phyloP scores from a whole-genome alignment of 2,113 vertebrate species.

The Clinocottus analis region DNA sequence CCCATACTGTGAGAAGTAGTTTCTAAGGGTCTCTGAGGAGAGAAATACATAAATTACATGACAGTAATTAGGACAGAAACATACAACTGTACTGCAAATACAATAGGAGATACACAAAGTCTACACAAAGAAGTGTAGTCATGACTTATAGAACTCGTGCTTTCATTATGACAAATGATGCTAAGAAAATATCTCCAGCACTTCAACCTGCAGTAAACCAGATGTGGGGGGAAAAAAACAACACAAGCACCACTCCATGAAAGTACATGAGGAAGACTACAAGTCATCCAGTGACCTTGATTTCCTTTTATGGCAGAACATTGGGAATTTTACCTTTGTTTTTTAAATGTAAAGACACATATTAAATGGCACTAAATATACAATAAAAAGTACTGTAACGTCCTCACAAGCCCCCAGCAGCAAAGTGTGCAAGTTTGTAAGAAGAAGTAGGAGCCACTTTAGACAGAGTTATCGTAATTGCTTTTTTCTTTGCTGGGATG shows the following conservation, averaged over 20 bases:
- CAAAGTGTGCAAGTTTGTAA: slow-evolving; percentile 67
- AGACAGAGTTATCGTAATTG: slow-evolving; percentile 59
- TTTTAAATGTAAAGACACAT: slow-evolving; percentile 10
- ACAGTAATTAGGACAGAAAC: slow-evolving; percentile 16
- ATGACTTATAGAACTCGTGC: slow-evolving; percentile 22
- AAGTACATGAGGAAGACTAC: slow-evolving; percentile 16
- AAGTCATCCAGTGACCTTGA: slow-evolving; percentile 37
- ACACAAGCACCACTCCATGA: background rate
- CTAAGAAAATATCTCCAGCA: slow-evolving; percentile 36
- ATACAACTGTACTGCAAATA: background rate
- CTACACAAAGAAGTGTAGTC: slow-evolving; percentile 13
- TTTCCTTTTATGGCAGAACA: slow-evolving; percentile 8
- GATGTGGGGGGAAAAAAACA: background rate
- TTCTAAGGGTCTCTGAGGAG: slow-evolving; percentile 93
- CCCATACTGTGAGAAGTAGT: slow-evolving; percentile 99
- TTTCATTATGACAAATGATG: slow-evolving; percentile 30
- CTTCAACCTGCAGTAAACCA: slow-evolving; percentile 23
- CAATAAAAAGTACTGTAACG: slow-evolving; percentile 31
- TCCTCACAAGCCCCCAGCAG: slow-evolving; percentile 53
- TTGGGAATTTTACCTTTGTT: background rate
- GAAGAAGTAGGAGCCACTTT: slow-evolving; percentile 70
- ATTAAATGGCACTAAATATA: slow-evolving; percentile 32
- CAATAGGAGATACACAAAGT: slow-evolving; percentile 9
- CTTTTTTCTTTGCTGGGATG: slow-evolving; percentile 65
- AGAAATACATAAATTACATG: slow-evolving; percentile 46